A percentile compares a stretch with the other conserved stretches of the same genome.
These are phyloP conservation scores for Isichthys henryi DNA, from an alignment of 2,113 vertebrate species.

Conservation along the genomic window DNA sequence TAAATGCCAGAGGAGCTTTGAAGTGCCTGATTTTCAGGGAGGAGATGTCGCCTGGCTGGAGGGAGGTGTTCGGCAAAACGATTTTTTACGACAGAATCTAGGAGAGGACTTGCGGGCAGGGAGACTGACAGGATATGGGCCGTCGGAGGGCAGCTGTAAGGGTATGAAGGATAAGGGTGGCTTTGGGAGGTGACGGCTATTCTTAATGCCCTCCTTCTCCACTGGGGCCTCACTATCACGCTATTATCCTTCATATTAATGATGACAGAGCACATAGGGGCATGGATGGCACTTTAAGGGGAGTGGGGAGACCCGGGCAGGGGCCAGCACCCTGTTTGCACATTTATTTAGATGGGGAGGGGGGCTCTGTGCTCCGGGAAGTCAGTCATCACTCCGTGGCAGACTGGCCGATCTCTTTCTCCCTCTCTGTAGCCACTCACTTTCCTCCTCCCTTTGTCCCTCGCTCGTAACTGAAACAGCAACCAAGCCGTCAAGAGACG, in stretches of 20 bases:
- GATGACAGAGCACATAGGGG: constrained; percentile 18
- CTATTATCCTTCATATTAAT: constrained; percentile 38
- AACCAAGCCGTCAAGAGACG: neutral
- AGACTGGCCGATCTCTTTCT: constrained; percentile 27
- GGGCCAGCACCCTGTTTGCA: neutral
- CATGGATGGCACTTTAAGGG: constrained; percentile 1
- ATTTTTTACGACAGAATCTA: neutral
- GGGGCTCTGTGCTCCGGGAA: neutral
- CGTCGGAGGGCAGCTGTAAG: neutral
- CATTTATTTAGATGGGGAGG: neutral
- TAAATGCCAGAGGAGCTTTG: neutral
- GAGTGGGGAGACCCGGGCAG: neutral
- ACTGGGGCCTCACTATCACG: constrained; percentile 33
- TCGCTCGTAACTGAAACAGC: constrained; percentile 31
- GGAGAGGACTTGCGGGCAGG: neutral
- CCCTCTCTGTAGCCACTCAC: neutral
- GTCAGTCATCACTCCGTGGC: neutral
- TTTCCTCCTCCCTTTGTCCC: constrained; percentile 55
- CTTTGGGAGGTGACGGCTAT: constrained; percentile 11
- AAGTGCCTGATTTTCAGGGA: neutral
- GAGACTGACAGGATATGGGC: neutral
- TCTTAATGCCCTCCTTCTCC: constrained; percentile 32
- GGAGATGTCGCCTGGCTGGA: neutral
- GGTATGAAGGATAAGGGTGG: constrained; percentile 16
- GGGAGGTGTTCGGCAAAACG: too few relatives aligned